Evolutionary conservation across 2,113 vertebrate genomes (phyloP), one percentile per base, ranked within the genome.

Genomic region (Barnardius zonarius): DNA sequence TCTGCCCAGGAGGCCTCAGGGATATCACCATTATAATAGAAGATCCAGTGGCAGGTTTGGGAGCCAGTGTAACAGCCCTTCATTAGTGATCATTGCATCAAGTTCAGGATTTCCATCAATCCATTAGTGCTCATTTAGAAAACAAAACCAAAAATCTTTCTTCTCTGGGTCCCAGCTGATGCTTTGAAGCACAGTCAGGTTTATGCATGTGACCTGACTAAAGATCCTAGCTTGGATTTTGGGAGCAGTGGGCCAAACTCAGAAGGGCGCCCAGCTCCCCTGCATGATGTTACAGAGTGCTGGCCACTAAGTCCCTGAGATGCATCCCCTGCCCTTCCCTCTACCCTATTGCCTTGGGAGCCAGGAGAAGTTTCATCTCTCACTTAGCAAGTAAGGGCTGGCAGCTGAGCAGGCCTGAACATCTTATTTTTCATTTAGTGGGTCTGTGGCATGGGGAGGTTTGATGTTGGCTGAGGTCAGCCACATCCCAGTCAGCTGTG

Each of bases 11-110:
- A 97, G 98, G 98, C 96, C 98, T 98, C 97, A 98, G 99, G 98
- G 99, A 98, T 98, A 99, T 99, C 99, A 99, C 98, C 98, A 99
- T 99, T 98, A 99, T 99, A 98, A 98, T 99, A 98, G 99, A 99
- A 98, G 99, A 99, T 93, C 99, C 99, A 59, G 98, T 99, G 92
- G 99, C 99, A 99, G 99, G 99, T 99, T 98, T 98, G 99, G 93
- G 97, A 97, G 95, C 86, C 98, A 92, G 98, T 77, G 2, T 46
- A 91, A 95, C 62, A 43, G 88, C 78, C 62, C 35, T 75, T 92
- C 93, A 94, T 96, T 90, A 92, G 88, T 86, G 68, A 68, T 95
- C 92, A 92, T 75, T 81, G 74, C 94, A 91, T 94, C 93, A 81
- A 92, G 64, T 94, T 96, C 84, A 94, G 89, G 93, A 78, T 75